Evolutionary conservation across 2,113 vertebrate genomes (phyloP), one percentile per base, ranked within the genome.

Genomic region (Ascaphus truei): DNA sequence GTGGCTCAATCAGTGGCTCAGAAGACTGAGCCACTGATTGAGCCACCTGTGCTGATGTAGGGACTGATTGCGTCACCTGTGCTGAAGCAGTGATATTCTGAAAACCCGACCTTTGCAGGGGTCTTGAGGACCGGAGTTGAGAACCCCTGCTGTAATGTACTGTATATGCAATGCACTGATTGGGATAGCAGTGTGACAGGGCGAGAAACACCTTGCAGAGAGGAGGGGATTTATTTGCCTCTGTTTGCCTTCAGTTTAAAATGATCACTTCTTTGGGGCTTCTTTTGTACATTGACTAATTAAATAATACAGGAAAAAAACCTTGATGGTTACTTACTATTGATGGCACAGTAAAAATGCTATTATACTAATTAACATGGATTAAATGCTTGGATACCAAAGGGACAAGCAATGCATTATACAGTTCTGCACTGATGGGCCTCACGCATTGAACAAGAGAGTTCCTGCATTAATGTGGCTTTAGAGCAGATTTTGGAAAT

Each of bases 271-370:
- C 62, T 65, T 65, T 36, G 63, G 41, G 31, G 50, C 43, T 51
- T 56, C 29, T 65, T 55, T 52, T 39, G 37, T 43, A 18, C 63
- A 66, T 31, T 66, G 62, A 51, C 62, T 65, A 65, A 65, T 65
- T 50, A 55, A 34, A 41, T 50, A 66, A 66, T 66, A 43, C 26
- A 41, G 53, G 63, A 29, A 66, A 66, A n/a, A 55, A 43, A 51
- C 50, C 50, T 66, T 66, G 43, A 65, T 65, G 62, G 63, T 66
- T 53, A 56, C 51, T 66, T 41, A 36, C 62, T 65, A 65, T 53
- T 65, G 48, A 65, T 6, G 26, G 48, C 36, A 65, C 48, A 65
- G 34, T 41, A 55, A 66, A 66, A 43, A 55, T 39, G 51, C 63
- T 31, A 66, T 66, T 66, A 66, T 29, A 43, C 36, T 66, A 66